A percentile compares a stretch with the other conserved stretches of the same genome.
Evolutionary conservation across 1,140 invertebrate genomes (phyloP).

Genomic region (Anastrepha obliqua): DNA sequence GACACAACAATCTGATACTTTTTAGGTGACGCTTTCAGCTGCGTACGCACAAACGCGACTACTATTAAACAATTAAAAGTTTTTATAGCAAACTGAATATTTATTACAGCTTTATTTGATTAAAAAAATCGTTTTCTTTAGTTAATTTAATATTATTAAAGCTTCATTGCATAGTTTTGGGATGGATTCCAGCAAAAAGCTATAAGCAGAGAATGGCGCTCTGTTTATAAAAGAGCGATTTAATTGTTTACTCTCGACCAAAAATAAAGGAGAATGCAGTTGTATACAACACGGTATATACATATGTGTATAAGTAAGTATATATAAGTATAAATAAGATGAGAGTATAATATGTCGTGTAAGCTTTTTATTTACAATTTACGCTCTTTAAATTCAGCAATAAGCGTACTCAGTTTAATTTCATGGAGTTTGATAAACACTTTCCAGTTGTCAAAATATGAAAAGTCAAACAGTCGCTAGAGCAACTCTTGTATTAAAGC

Average conservation of each 20-base stretch:
- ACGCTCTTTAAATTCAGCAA: constrained; percentile 20
- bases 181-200: background rate
- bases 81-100: too few relatives aligned
- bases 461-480: background rate
- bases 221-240: background rate
- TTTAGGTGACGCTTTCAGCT: too few relatives aligned
- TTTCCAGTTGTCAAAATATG: constrained; percentile 41
- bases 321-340: too few relatives aligned
- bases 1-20: too few relatives aligned
- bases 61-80: too few relatives aligned
- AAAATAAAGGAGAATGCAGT: too few relatives aligned
- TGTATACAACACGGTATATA: too few relatives aligned
- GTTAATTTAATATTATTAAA: background rate
- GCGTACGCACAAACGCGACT: too few relatives aligned
- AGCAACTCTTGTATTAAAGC: background rate
- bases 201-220: background rate
- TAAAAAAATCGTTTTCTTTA: too few relatives aligned
- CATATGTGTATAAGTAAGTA: too few relatives aligned
- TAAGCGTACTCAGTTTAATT: background rate
- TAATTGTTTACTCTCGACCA: background rate
- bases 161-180: background rate
- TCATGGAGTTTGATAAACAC: constrained; percentile 12
- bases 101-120: too few relatives aligned
- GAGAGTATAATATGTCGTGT: background rate
- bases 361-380: background rate